These are phyloP conservation scores for Anagrus nilaparvatae DNA, from an alignment of 1,140 invertebrate species.

Conservation along the genomic window DNA sequence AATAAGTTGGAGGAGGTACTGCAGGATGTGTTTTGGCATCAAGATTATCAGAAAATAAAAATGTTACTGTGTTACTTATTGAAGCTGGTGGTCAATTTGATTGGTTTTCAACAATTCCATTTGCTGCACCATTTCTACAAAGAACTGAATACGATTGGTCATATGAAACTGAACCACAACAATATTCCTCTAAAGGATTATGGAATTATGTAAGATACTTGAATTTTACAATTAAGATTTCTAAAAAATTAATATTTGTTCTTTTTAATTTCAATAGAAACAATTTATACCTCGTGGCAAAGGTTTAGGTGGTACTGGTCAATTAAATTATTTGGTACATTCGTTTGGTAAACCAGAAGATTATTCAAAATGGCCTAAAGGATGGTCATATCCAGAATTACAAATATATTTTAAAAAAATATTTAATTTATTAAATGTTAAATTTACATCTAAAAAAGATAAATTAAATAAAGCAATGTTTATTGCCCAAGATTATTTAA, in stretches of 20 bases:
- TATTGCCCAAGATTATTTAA: constrained; percentile 22
- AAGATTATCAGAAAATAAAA: constrained; percentile 49
- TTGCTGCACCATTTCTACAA: constrained; percentile 55
- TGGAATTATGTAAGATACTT: constrained; percentile 42
- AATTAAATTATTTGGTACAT: constrained; percentile 59
- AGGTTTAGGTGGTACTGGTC: constrained; percentile 59
- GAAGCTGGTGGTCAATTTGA: constrained; percentile 62
- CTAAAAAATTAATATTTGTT: constrained; percentile 1
- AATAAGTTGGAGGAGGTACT: constrained; percentile 67
- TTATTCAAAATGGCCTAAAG: constrained; percentile 48
- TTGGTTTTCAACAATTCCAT: constrained; percentile 49
- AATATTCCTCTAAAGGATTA: constrained; percentile 53
- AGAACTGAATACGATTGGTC: constrained; percentile 54
- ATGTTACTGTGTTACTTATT: constrained; percentile 52
- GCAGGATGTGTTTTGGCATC: constrained; percentile 69
- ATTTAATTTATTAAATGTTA: constrained; percentile 36
- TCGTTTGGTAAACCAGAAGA: constrained; percentile 50
- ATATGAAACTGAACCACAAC: constrained; percentile 50
- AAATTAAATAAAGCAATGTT: constrained; percentile 32
- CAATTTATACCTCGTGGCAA: constrained; percentile 56
- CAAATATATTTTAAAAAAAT: constrained; percentile 45
- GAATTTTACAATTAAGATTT: neutral
- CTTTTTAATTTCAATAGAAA: constrained; percentile 32
- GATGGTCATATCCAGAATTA: constrained; percentile 47
- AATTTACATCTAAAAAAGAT: constrained; percentile 24